These are phyloP conservation scores for Polyergus mexicanus DNA, from an alignment of 1,140 invertebrate genomes.

Conservation along the genomic window DNA sequence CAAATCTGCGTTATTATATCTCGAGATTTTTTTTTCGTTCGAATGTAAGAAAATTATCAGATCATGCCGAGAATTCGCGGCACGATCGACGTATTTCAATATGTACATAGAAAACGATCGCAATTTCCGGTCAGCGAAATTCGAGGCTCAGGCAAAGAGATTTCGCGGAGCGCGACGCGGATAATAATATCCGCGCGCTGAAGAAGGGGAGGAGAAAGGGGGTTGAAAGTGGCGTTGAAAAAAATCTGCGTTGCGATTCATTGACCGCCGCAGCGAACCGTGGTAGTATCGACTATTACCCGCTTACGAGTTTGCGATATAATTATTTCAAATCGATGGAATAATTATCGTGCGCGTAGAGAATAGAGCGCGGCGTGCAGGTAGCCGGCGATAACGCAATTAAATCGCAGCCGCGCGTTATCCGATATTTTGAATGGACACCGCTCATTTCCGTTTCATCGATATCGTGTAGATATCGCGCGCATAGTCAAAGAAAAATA, in stretches of 20 bases:
- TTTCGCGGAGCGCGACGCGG: background rate
- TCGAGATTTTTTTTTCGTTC: background rate
- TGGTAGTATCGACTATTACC: slow-evolving; percentile 54
- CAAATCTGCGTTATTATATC: background rate
- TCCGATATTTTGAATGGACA: slow-evolving; percentile 66
- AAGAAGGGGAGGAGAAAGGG: too few relatives aligned
- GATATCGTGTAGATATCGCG: slow-evolving; percentile 54
- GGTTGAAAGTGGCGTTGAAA: slow-evolving; percentile 14
- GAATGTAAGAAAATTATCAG: slow-evolving; percentile 41
- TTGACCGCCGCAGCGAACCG: slow-evolving; percentile 28
- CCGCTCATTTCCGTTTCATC: slow-evolving; percentile 45
- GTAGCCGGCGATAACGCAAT: slow-evolving; percentile 71
- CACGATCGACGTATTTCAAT: slow-evolving; percentile 62
- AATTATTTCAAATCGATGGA: slow-evolving; percentile 76
- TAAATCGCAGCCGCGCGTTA: slow-evolving; percentile 66
- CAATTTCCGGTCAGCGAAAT: slow-evolving; percentile 70
- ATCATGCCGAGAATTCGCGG: slow-evolving; percentile 65
- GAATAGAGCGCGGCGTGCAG: slow-evolving; percentile 35
- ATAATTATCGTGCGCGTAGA: slow-evolving; percentile 66
- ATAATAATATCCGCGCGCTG: background rate
- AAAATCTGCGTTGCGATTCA: slow-evolving; percentile 61
- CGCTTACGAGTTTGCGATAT: slow-evolving; percentile 61
- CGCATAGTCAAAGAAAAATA: slow-evolving; percentile 31
- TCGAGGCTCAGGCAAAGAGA: slow-evolving; percentile 33
- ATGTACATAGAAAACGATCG: slow-evolving; percentile 72